A percentile compares a stretch with the other conserved stretches of the same genome.
Evolutionary conservation across 2,113 vertebrate genomes (phyloP).

Genomic region (Tragelaphus buxtoni): DNA sequence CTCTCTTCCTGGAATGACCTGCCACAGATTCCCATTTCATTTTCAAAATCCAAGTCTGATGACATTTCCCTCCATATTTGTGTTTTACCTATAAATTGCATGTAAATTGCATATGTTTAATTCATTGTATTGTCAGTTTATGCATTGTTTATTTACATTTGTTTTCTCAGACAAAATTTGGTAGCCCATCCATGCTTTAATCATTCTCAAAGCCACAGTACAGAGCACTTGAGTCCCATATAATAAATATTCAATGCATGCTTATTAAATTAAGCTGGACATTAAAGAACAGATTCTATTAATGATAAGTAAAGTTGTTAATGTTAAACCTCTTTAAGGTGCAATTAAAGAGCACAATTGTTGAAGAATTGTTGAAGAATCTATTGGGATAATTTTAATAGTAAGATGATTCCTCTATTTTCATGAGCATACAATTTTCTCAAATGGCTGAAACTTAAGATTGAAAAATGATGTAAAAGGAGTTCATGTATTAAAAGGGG

Average conservation of each 20-base stretch:
- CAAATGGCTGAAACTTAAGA: neutral
- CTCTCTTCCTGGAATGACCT: neutral
- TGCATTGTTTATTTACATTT: neutral
- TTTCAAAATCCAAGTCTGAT: conserved; percentile 3
- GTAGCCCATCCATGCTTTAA: neutral
- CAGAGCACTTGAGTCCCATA: accelerated
- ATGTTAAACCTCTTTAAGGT: neutral
- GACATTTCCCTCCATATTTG: neutral
- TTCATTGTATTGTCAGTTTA: neutral
- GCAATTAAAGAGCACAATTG: neutral
- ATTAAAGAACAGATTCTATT: neutral
- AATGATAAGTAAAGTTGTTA: neutral
- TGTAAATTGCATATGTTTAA: neutral
- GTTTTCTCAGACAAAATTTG: conserved; percentile 20
- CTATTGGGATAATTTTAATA: neutral
- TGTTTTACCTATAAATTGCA: neutral
- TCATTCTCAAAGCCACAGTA: neutral
- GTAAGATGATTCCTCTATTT: neutral
- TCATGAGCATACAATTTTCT: neutral
- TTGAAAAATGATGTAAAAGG: neutral
- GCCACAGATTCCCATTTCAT: neutral
- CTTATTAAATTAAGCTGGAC: neutral
- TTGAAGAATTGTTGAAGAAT: neutral
- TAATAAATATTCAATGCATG: neutral
- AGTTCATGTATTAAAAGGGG: neutral